Percentiles rank a stretch among this genome's conserved stretches.
phyloP scores from a whole-genome alignment of 37 sponge, comb jelly and placozoan genomes.

The Theonella swinhoei region DNA sequence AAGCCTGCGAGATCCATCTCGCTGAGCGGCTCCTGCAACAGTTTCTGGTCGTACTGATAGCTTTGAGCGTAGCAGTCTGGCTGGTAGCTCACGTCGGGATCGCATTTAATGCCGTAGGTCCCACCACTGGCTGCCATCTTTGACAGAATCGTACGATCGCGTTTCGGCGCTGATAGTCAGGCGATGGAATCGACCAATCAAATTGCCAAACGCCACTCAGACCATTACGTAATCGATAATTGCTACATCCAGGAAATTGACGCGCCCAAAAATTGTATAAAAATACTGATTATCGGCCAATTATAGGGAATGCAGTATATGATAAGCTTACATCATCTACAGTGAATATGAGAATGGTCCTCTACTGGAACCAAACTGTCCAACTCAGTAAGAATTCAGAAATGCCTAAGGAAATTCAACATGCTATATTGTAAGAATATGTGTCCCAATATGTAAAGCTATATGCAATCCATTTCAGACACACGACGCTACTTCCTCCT shows the following conservation, averaged over 20 bases:
- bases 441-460: too few species aligned
- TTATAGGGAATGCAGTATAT: too few species aligned
- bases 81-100: constrained; percentile 5
- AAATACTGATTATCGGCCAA: background rate
- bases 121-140: background rate
- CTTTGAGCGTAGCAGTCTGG: background rate
- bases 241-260: background rate
- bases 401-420: background rate
- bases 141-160: background rate
- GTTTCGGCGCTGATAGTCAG: background rate
- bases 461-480: too few species aligned
- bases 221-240: constrained; percentile 17
- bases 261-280: background rate
- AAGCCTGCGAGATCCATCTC: constrained; percentile 51
- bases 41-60: background rate
- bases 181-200: constrained; percentile 13
- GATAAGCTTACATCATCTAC: background rate
- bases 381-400: background rate
- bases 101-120: constrained; percentile 37
- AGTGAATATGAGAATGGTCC: background rate
- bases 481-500: background rate
- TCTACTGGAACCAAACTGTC: background rate
- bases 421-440: background rate
- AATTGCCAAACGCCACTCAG: constrained; percentile 5
- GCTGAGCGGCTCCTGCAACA: background rate